phyloP scores from a whole-genome alignment of 1,140 invertebrate genomes.

The Diorhabda carinulata region DNA sequence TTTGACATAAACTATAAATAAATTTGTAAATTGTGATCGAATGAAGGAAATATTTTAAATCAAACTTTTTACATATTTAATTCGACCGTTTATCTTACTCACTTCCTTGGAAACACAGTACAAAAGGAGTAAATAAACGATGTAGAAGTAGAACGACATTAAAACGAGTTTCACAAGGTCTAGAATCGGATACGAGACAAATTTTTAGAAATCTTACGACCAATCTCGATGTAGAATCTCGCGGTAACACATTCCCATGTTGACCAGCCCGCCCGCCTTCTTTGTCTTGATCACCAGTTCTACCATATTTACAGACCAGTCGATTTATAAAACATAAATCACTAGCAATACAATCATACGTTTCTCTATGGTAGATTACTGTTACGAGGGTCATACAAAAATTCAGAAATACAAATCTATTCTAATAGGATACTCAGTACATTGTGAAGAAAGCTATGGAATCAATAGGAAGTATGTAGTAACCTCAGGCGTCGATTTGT shows the following conservation, averaged over 20 bases:
- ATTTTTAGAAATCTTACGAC: conserved; percentile 10
- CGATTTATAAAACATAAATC: neutral
- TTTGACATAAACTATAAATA: too few relatives aligned
- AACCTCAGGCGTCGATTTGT: too few relatives aligned
- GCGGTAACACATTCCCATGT: conserved; percentile 3
- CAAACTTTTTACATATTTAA: neutral
- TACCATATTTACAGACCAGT: neutral
- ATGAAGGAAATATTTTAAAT: too few relatives aligned
- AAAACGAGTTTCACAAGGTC: conserved; percentile 13
- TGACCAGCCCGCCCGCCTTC: conserved; percentile 8
- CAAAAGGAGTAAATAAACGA: neutral
- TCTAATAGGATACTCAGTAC: too few relatives aligned
- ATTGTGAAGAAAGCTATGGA: too few relatives aligned
- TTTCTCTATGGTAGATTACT: too few relatives aligned
- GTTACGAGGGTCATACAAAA: too few relatives aligned
- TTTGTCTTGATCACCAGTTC: neutral
- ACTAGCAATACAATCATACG: too few relatives aligned
- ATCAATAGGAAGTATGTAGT: too few relatives aligned
- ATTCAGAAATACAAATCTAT: too few relatives aligned
- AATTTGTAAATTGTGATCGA: too few relatives aligned
- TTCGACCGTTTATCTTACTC: neutral
- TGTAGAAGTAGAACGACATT: neutral
- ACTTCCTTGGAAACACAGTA: conserved; percentile 7
- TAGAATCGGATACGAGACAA: conserved; percentile 10
- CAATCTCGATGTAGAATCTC: conserved; percentile 8